A percentile compares a stretch with the other conserved stretches of the same genome.
Conservation (phyloP, 2,888 invertebrate genomes). For the Aphelenchoides bicaudatus region DNA sequence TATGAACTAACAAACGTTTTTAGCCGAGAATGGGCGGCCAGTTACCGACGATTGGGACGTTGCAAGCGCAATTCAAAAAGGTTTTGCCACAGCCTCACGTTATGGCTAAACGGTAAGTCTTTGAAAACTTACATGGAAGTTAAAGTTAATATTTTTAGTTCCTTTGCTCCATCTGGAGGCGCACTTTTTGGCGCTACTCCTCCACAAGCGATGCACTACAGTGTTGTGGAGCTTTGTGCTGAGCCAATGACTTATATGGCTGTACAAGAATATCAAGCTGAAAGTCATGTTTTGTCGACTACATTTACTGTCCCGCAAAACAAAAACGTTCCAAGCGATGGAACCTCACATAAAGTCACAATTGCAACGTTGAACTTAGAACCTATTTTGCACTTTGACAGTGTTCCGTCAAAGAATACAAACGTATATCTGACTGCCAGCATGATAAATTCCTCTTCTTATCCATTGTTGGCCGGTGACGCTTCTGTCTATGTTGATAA, state of each 20-base stretch:
- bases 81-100: neutral
- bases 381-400: slow-evolving; percentile 27
- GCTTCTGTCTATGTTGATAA: slow-evolving; percentile 49
- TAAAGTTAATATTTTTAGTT: neutral
- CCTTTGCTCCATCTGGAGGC: neutral
- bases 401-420: slow-evolving; percentile 35
- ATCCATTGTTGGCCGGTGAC: slow-evolving; percentile 42
- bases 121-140: slow-evolving; percentile 3
- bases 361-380: slow-evolving; percentile 23
- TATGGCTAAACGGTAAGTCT: neutral
- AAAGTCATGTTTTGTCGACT: slow-evolving; percentile 48
- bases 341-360: slow-evolving; percentile 53
- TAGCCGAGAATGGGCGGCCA: slow-evolving; percentile 46
- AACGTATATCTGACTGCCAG: slow-evolving; percentile 47
- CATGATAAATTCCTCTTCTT: slow-evolving; percentile 42
- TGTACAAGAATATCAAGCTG: neutral
- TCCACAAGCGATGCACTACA: neutral
- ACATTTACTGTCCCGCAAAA: slow-evolving; percentile 33
- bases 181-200: neutral
- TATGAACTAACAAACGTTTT: no score
- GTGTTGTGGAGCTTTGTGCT: neutral
- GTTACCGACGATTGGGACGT: slow-evolving; percentile 49
- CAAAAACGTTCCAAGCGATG: slow-evolving; percentile 60
- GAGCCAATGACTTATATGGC: neutral
- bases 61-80: slow-evolving; percentile 35